Conservation (phyloP, 2,888 invertebrate species). For the Oligia latruncula region DNA sequence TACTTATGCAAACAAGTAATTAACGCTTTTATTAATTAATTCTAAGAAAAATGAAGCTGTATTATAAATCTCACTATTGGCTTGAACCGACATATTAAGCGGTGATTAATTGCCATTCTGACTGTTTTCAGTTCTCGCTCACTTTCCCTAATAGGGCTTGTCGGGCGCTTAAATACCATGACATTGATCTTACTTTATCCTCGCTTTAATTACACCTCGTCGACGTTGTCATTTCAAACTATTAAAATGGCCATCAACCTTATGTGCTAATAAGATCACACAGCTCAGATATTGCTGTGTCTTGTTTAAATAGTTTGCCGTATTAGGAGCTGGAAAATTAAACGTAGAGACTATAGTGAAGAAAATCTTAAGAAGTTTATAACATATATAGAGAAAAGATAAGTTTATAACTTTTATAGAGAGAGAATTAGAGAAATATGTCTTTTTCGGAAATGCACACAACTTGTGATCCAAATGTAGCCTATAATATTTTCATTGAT, state of each 20-base stretch:
- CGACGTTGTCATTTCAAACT: constrained; percentile 35
- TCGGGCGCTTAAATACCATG: constrained; percentile 38
- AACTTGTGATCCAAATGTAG: neutral
- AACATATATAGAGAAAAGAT: neutral
- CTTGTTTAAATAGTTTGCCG: neutral
- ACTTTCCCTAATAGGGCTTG: constrained; percentile 46
- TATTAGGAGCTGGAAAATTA: neutral
- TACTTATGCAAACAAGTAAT: constrained; percentile 47
- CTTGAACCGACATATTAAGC: constrained; percentile 46
- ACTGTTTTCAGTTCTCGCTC: constrained; percentile 48
- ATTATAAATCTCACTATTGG: constrained; percentile 52
- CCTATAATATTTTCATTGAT: neutral
- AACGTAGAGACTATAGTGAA: neutral
- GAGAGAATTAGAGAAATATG: neutral
- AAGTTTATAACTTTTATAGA: neutral
- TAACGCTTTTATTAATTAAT: constrained; percentile 51
- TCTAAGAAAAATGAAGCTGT: constrained; percentile 44
- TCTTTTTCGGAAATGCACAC: neutral
- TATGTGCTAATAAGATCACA: constrained; percentile 2
- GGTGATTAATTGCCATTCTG: constrained; percentile 61
- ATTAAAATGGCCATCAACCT: constrained; percentile 9
- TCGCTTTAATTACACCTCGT: constrained; percentile 42
- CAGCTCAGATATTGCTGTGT: neutral
- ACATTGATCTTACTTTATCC: constrained; percentile 51
- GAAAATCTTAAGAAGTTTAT: neutral